Conservation (phyloP, 2,113 vertebrate species). For the Regulus satrapa region DNA sequence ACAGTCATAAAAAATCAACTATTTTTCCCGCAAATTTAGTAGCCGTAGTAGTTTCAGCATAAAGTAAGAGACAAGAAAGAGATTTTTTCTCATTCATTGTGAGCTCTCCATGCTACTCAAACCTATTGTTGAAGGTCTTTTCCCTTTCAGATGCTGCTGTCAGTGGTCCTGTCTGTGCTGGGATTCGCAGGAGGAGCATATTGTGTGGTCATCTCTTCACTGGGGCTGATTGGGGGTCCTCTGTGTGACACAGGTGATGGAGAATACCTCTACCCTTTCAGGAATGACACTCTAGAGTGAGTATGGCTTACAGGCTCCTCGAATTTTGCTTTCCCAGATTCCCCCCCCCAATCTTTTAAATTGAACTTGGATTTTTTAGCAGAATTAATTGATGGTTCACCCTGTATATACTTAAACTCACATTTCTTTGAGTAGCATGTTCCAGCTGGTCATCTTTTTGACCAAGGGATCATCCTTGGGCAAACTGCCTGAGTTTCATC, state of each 20-base stretch:
- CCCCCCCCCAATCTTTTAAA: not conserved
- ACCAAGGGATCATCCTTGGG: not conserved
- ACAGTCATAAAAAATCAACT: not conserved
- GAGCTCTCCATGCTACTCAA: not conserved
- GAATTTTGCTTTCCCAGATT: not conserved
- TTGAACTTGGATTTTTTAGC: not conserved
- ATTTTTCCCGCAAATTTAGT: not conserved
- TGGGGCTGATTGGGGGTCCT: slow-evolving; percentile 56
- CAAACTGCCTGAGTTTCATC: not conserved
- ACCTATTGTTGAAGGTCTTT: not conserved
- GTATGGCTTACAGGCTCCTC: not conserved
- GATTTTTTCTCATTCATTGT: not conserved
- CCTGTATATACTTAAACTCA: not conserved
- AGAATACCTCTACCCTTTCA: slow-evolving; percentile 66
- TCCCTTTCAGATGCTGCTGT: slow-evolving; percentile 57
- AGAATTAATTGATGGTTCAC: not conserved
- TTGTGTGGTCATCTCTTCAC: slow-evolving; percentile 49
- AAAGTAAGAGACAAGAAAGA: not conserved
- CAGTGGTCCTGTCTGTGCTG: slow-evolving; percentile 32
- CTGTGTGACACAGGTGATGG: slow-evolving; percentile 63
- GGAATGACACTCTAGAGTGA: slow-evolving; percentile 54
- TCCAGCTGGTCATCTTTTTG: not conserved
- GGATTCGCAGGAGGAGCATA: not conserved
- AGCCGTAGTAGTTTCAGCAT: not conserved
- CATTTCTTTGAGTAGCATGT: not conserved